Base-by-base conservation (phyloP, 2,113 vertebrate genomes). In the Drymodes brunneopygia region DNA sequence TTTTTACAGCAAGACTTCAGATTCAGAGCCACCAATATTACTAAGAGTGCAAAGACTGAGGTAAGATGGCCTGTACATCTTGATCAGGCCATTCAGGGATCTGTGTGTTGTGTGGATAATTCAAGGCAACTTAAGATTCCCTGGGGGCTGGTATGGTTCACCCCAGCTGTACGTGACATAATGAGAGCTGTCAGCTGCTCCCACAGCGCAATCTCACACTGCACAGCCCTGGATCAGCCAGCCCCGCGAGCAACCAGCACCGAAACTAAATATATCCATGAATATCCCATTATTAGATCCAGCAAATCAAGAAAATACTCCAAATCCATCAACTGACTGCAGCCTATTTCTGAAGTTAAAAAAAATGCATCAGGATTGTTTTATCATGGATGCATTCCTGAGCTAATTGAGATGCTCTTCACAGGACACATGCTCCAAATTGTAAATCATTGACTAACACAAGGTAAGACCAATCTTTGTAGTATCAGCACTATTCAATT, bases 141-240 rank as follows among this genome's bases (percentile, higher is more conserved):
- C 85, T 51, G 29, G 16, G 53, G 86, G 83, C 74, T 71, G 40
- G 80, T 38, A 51, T 62, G 75, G 86, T 21, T 90, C 86, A 62
- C 11, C 38, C 48, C 50, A 57, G n/a, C 44, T 7, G 6, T 28
- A 25, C 0, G 11, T 83, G 84, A 95, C 67, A 56, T 73, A 80
- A 75, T 6, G 8, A 80, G 81, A 93, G 80, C 50, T 90, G 91
- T 23, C 91, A 89, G 91, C 81, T 91, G 78, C 89, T 81, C n/a
- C 61, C 54, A 40, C 36, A 47, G 81, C 77, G 86, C 36, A 24
- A 2, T 5, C 56, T 33, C 10, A 27, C 2, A 36, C 42, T 29
- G 77, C 64, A 61, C 35, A 71, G 7, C 75, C 42, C 58, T 13
- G 66, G 10, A n/a, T 45, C 84, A 53, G 85, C 31, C 83, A 73